Conservation (phyloP, 1,140 invertebrate species). For the Ostrea denselamellosa region DNA sequence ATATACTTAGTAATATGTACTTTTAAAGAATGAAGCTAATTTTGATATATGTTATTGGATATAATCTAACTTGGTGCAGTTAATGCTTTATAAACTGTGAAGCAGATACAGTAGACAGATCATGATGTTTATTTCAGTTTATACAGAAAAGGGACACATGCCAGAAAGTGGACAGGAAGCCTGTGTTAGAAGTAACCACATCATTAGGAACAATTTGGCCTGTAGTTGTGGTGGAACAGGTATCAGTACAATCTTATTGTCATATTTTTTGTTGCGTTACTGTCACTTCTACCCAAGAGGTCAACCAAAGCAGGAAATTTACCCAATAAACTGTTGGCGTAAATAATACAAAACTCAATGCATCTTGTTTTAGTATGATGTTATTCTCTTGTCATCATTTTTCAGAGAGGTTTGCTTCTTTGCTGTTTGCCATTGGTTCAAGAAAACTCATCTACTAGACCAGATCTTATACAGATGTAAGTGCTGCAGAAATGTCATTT, state of each 20-base stretch:
- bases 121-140: slow-evolving; percentile 56
- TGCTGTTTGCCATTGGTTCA: slow-evolving; percentile 67
- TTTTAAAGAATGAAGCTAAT: too few relatives aligned
- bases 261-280: too few relatives aligned
- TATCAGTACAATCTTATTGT: slow-evolving; percentile 20
- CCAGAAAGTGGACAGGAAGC: slow-evolving; percentile 60
- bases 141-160: slow-evolving; percentile 61
- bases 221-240: slow-evolving; percentile 68
- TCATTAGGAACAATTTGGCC: slow-evolving; percentile 65
- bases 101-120: too few relatives aligned
- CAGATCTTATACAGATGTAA: slow-evolving; percentile 60
- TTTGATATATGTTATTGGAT: too few relatives aligned
- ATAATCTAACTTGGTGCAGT: too few relatives aligned
- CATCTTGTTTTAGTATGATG: too few relatives aligned
- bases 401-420: slow-evolving; percentile 61
- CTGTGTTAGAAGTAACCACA: slow-evolving; percentile 63
- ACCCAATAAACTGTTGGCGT: too few relatives aligned
- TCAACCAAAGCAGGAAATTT: too few relatives aligned
- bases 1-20: too few relatives aligned
- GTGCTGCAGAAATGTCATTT: neutral
- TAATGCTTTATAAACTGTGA: too few relatives aligned
- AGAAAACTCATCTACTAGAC: slow-evolving; percentile 38
- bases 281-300: too few relatives aligned
- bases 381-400: slow-evolving; percentile 10
- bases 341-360: too few relatives aligned